These are phyloP conservation scores for Corticium candelabrum DNA, from an alignment of 37 sponge, comb jelly and placozoan species.

Conservation along the genomic window DNA sequence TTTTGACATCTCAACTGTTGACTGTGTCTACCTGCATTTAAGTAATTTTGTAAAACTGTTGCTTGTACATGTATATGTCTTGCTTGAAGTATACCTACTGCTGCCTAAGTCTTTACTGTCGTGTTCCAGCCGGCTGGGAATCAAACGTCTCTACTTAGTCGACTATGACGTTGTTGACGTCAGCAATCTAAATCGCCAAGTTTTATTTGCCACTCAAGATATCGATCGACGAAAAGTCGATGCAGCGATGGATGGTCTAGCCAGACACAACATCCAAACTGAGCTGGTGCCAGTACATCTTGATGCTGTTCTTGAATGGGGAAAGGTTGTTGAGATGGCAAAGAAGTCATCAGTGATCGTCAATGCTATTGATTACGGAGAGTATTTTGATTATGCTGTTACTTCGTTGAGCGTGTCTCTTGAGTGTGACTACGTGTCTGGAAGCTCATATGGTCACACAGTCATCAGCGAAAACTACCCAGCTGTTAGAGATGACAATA, in stretches of 20 bases:
- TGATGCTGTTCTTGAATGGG: slow-evolving; percentile 38
- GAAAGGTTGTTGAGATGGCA: slow-evolving; percentile 25
- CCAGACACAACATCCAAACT: slow-evolving; percentile 45
- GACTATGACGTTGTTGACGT: slow-evolving; percentile 39
- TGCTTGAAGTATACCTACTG: too few relatives aligned
- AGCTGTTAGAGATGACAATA: neutral
- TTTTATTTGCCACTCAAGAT: slow-evolving; percentile 46
- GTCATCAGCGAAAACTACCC: slow-evolving; percentile 48
- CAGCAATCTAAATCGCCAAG: slow-evolving; percentile 44
- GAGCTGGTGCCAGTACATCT: slow-evolving; percentile 8
- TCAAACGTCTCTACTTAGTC: slow-evolving; percentile 17
- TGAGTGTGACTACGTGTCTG: slow-evolving; percentile 31
- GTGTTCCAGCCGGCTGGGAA: slow-evolving; percentile 32
- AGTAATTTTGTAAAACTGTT: too few relatives aligned
- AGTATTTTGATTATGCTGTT: slow-evolving; percentile 54
- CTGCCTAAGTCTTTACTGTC: neutral
- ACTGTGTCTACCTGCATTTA: too few relatives aligned
- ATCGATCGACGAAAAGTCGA: slow-evolving; percentile 40
- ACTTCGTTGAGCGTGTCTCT: slow-evolving; percentile 34
- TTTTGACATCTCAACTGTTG: too few relatives aligned
- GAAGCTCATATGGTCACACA: slow-evolving; percentile 56
- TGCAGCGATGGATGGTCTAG: slow-evolving; percentile 35
- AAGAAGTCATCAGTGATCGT: slow-evolving; percentile 30
- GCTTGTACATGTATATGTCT: too few relatives aligned
- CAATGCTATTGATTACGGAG: slow-evolving; percentile 54